phyloP scores from a whole-genome alignment of 2,113 vertebrate species.

The Eudyptes chrysolophus region DNA sequence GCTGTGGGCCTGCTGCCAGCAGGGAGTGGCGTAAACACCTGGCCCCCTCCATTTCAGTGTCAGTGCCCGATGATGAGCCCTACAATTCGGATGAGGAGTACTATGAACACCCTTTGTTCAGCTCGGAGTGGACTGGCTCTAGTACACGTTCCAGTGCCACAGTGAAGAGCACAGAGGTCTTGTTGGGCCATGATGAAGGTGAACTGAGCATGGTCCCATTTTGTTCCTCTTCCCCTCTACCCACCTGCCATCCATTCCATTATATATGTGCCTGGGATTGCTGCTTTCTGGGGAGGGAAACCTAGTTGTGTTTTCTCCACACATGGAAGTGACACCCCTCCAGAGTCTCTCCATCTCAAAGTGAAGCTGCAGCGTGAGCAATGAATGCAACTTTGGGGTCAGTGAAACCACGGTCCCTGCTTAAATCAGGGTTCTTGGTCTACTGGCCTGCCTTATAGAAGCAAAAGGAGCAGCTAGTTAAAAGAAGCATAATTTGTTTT shows the following conservation, averaged over 20 bases:
- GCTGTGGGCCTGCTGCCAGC: constrained; percentile 73
- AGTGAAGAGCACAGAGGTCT: constrained; percentile 76
- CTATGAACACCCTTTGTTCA: constrained; percentile 95
- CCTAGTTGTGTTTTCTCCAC: constrained; percentile 28
- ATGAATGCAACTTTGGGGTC: background rate
- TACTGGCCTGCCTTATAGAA: background rate
- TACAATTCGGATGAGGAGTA: constrained; percentile 92
- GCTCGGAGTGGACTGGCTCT: constrained; percentile 89
- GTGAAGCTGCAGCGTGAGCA: background rate
- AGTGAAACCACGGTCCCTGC: background rate
- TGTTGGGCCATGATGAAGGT: constrained; percentile 92
- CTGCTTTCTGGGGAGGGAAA: background rate
- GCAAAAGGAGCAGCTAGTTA: background rate
- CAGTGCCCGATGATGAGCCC: constrained; percentile 91
- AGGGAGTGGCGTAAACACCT: constrained; percentile 84
- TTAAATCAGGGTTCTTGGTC: background rate
- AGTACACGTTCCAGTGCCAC: constrained; percentile 83
- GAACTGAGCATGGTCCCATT: constrained; percentile 90
- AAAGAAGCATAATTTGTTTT: background rate
- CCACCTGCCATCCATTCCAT: constrained; percentile 25
- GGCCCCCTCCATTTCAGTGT: constrained; percentile 93
- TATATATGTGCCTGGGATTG: background rate
- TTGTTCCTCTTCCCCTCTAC: constrained; percentile 59
- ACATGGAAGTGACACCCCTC: constrained; percentile 30
- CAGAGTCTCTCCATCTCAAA: background rate